These are phyloP conservation scores for Orbicella faveolata DNA, from an alignment of 64 coral and sea anemone genomes.

Conservation along the genomic window DNA sequence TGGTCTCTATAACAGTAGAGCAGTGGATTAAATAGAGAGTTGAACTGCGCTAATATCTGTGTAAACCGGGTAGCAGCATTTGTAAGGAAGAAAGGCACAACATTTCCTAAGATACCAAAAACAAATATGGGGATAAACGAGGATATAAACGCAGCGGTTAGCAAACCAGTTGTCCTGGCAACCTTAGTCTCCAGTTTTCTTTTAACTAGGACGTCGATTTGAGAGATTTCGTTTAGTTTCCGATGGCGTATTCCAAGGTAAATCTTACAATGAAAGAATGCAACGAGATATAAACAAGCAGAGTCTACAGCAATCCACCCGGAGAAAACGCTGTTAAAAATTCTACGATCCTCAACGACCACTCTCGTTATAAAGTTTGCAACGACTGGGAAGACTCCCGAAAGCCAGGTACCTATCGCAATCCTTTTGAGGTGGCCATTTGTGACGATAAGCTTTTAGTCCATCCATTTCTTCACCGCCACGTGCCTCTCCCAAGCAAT, in stretches of 20 bases:
- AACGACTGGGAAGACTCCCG: background rate
- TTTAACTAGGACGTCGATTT: background rate
- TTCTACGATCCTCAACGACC: background rate
- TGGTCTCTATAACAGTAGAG: conserved; percentile 17
- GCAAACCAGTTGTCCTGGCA: background rate
- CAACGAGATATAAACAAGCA: too few species aligned
- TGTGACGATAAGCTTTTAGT: conserved; percentile 13
- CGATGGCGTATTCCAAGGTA: background rate
- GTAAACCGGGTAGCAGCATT: background rate
- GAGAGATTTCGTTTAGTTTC: too few species aligned
- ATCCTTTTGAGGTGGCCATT: background rate
- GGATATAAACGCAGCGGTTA: background rate
- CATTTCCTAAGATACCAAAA: background rate
- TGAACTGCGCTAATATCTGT: background rate
- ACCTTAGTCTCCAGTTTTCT: background rate
- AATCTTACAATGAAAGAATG: background rate
- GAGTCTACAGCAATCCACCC: background rate
- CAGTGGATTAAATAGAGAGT: background rate
- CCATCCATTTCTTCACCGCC: background rate
- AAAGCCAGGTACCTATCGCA: background rate
- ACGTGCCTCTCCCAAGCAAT: conserved; percentile 21
- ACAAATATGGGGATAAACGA: background rate
- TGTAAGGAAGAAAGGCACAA: background rate
- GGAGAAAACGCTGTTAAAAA: background rate
- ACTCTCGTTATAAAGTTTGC: background rate